A percentile compares a stretch with the other conserved stretches of the same genome.
phyloP scores from a whole-genome alignment of 2,113 vertebrate genomes.

The Chloroceryle aenea region DNA sequence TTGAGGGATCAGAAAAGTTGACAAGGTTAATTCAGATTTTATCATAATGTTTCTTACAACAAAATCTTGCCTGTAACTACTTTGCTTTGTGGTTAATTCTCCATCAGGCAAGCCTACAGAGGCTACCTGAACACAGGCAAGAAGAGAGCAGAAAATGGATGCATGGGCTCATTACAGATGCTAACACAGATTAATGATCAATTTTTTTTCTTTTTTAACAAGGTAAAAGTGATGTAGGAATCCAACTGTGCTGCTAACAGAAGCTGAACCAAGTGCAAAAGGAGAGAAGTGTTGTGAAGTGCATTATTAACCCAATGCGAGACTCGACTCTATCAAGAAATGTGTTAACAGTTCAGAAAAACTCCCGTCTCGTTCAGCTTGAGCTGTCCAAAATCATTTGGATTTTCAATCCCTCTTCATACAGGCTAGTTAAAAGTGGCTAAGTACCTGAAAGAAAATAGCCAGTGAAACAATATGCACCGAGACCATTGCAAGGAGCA shows the following conservation, averaged over 20 bases:
- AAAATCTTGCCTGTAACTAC: neutral
- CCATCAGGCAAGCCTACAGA: neutral
- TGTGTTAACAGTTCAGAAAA: neutral
- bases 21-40: neutral
- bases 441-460: neutral
- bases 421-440: neutral
- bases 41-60: neutral
- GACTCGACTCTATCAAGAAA: neutral
- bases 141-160: neutral
- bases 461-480: neutral
- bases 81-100: neutral
- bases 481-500: neutral
- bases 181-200: constrained; percentile 8
- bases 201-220: neutral
- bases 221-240: neutral
- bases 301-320: neutral
- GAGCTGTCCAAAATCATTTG: neutral
- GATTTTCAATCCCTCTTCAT: neutral
- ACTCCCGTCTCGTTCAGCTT: neutral
- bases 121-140: neutral
- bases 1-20: neutral
- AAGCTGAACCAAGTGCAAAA: neutral
- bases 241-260: neutral
- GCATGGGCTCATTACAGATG: neutral
- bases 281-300: neutral